Evolutionary conservation across 1,140 invertebrate species (phyloP), one percentile per base, ranked within the genome.

Genomic region (Ips typographus): DNA sequence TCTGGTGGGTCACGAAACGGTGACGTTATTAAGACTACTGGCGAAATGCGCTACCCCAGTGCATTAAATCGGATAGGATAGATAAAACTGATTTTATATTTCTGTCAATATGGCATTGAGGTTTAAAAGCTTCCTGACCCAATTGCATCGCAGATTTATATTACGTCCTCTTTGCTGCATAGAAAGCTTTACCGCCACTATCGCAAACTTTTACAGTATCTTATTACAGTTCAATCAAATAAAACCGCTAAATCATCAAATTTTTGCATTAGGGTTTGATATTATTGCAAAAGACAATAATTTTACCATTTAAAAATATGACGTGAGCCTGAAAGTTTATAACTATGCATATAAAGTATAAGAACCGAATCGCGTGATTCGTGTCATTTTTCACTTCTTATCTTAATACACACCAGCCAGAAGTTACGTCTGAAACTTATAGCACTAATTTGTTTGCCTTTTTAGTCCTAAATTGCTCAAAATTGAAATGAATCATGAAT

Each of bases 121-220:
- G 62, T 64, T 64, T 64, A 64, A 64, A 64, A 64, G 62, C 62
- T 52, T 64, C 47, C 62, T 64, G 62, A 64, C 62, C 62, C 47
- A 64, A 64, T 64, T 64, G 62, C 62, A 64, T 64, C 1, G 40
- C 8, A 64, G 62, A 64, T 64, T 64, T 53, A 42, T 64, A 64
- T 41, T 64, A 64, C 62, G 40, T 63, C 49, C 38, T 36, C n/a
- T 49, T n/a, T 22, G 44, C 59, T 22, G 41, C 44, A 61, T 36
- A 61, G 37, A 61, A 61, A 61, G 41, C 59, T 47, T 61, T 61
- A 22, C 57, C 8, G 57, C 57, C 22, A 37, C 39, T 37, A 22
- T 22, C 22, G 22, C 22, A 22, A 22, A 22, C 22, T 22, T 22
- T 22, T 22, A 22, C 22, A 22, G 22, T 22, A 22, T 22, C 22